Base-by-base conservation (phyloP, 2,888 invertebrate species). In the Panzeria rudis region DNA sequence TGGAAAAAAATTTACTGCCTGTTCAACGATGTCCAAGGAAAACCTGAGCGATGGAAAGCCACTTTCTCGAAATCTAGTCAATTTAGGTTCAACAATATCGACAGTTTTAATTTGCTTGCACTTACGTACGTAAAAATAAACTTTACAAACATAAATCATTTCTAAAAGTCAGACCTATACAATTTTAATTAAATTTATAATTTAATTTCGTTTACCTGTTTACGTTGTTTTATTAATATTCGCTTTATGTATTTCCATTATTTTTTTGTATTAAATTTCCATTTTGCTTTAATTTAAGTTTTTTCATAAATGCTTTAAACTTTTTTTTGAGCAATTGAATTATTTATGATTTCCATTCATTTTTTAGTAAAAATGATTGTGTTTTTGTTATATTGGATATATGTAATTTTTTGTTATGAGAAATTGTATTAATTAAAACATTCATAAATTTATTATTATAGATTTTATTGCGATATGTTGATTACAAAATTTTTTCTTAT, bases 121-220 rank as follows among this genome's bases (percentile, higher is more conserved):
- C n/a, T n/a, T n/a, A n/a, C n/a, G n/a, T n/a, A n/a, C n/a, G n/a
- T n/a, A 25, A 29, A 54, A 29, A 54, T 15, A 7, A 29, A 54
- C 3, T 29, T 25, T n/a, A 25, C 25, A 13, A 54, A 2, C 5
- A 54, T 23, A 3, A 54, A 25, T 15, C 25, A 15, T 5, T 25
- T 54, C 0, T 1, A 17, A 29, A 29, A 29, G 17, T 15, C 13
- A 29, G 6, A 54, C 1, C 32, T 7, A n/a, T 32, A 56, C 3
- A 32, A n/a, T 56, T 29, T 32, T 9, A 15, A 2, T 56, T 56
- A 56, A 32, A 32, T n/a, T 32, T 5, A 32, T 56, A 56, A 17
- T 38, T 23, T 61, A 17, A 23, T 29, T 76, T 52, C 54, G 44
- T 56, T 41, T 66, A 32, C 41, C 35, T 54, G 44, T 66, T 56